Evolutionary conservation across 2,888 invertebrate species (phyloP).

Genomic region (Kryphioiulus occultus): DNA sequence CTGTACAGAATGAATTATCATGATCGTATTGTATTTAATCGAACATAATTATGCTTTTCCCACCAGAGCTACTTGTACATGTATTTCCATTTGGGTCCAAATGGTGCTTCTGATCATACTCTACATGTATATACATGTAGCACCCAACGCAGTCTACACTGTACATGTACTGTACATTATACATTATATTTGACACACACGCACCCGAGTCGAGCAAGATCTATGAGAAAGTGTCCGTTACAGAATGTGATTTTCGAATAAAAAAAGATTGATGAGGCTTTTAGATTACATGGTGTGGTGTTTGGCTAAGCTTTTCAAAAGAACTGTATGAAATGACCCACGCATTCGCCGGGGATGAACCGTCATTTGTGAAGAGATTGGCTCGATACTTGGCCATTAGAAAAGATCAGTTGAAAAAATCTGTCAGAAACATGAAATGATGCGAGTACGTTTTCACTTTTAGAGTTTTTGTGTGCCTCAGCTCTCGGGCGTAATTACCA

Average conservation of each 20-base stretch:
- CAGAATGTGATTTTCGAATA: background rate
- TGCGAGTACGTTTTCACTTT: background rate
- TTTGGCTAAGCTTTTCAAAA: background rate
- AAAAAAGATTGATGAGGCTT: conserved; percentile 32
- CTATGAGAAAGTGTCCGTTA: background rate
- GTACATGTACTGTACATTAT: no score
- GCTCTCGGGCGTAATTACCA: background rate
- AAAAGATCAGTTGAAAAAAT: conserved; percentile 21
- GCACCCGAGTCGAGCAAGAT: background rate
- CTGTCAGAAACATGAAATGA: conserved; percentile 1
- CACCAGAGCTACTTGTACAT: background rate
- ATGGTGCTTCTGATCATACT: no score
- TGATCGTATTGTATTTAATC: background rate
- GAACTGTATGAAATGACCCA: conserved; percentile 6
- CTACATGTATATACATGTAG: background rate
- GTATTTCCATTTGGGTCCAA: no score
- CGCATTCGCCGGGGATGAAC: background rate
- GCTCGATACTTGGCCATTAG: background rate
- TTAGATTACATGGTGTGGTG: background rate
- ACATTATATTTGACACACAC: background rate
- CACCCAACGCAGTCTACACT: no score
- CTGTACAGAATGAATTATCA: background rate
- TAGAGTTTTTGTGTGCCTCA: background rate
- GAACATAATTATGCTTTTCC: background rate
- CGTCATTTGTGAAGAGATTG: background rate